phyloP scores from a whole-genome alignment of 2,888 invertebrate genomes.

The Caenorhabditis angaria region DNA sequence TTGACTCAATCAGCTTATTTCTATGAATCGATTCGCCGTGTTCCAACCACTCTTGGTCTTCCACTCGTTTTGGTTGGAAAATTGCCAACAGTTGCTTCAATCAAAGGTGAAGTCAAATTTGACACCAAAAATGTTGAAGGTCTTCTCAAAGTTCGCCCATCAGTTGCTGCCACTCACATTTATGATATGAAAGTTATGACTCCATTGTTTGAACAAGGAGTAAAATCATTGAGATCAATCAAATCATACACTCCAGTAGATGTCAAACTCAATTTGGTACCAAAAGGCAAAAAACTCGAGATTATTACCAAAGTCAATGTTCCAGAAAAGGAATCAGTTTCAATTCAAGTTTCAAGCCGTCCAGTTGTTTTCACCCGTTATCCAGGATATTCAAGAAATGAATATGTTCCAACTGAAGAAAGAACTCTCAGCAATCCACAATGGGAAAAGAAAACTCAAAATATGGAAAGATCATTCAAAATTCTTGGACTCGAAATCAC shows the following conservation, averaged over 20 bases:
- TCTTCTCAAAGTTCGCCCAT: conserved; percentile 27
- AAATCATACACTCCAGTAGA: conserved; percentile 58
- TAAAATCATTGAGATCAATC: conserved; percentile 52
- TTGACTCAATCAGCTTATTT: conserved; percentile 32
- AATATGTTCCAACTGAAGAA: conserved; percentile 55
- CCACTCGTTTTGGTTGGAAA: conserved; percentile 52
- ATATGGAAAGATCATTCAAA: conserved; percentile 35
- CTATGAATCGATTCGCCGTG: conserved; percentile 37
- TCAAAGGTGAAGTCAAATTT: conserved; percentile 27
- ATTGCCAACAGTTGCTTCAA: conserved; percentile 43
- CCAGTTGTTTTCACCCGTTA: conserved; percentile 59
- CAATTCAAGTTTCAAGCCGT: conserved; percentile 41
- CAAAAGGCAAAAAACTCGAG: conserved; percentile 26
- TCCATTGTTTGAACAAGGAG: conserved; percentile 58
- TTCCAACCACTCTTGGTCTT: conserved; percentile 61
- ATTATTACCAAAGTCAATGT: conserved; percentile 23
- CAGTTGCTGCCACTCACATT: conserved; percentile 37
- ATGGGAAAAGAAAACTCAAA: conserved; percentile 29
- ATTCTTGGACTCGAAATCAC: conserved; percentile 45
- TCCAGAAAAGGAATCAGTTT: conserved; percentile 37
- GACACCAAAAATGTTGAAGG: conserved; percentile 33
- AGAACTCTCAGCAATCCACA: conserved; percentile 55
- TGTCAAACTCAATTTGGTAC: conserved; percentile 23
- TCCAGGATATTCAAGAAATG: conserved; percentile 41
- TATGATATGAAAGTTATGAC: conserved; percentile 49